These are phyloP conservation scores for Tineola bisselliella DNA, from an alignment of 2,888 invertebrate genomes.

Conservation along the genomic window DNA sequence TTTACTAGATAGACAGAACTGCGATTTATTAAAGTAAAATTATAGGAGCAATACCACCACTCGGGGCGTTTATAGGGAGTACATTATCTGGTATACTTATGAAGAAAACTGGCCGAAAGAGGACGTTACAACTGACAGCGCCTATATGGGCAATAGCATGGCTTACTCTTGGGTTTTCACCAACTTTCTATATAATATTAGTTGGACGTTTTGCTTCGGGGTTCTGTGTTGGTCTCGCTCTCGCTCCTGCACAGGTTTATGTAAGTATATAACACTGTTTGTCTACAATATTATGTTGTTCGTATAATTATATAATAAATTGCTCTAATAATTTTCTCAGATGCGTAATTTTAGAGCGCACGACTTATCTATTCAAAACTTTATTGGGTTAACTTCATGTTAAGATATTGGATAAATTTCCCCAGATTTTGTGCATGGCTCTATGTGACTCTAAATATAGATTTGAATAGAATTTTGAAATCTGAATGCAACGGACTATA, in stretches of 20 bases:
- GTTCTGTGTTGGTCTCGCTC: constrained; percentile 67
- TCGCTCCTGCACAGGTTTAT: constrained; percentile 72
- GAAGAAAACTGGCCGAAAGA: constrained; percentile 62
- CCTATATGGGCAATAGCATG: constrained; percentile 65
- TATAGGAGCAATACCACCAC: constrained; percentile 64
- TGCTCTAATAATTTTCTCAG: too few species aligned
- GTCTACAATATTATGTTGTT: too few species aligned
- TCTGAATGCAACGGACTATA: too few species aligned
- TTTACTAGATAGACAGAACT: too few species aligned
- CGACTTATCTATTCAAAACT: too few species aligned
- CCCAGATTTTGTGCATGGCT: too few species aligned
- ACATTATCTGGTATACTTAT: constrained; percentile 62
- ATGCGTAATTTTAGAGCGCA: too few species aligned
- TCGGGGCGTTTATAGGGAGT: constrained; percentile 68
- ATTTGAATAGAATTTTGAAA: too few species aligned
- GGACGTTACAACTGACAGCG: constrained; percentile 56
- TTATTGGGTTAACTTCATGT: too few species aligned
- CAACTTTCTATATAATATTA: constrained; percentile 50
- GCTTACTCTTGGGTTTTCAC: constrained; percentile 63
- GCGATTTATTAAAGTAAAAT: constrained; percentile 15
- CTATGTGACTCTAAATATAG: too few species aligned
- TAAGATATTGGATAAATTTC: too few species aligned
- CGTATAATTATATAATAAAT: too few species aligned
- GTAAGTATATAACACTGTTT: constrained; percentile 42
- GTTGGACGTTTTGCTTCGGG: constrained; percentile 68